Evolutionary conservation across 2,888 invertebrate genomes (phyloP).

Genomic region (Poecilus cupreus): DNA sequence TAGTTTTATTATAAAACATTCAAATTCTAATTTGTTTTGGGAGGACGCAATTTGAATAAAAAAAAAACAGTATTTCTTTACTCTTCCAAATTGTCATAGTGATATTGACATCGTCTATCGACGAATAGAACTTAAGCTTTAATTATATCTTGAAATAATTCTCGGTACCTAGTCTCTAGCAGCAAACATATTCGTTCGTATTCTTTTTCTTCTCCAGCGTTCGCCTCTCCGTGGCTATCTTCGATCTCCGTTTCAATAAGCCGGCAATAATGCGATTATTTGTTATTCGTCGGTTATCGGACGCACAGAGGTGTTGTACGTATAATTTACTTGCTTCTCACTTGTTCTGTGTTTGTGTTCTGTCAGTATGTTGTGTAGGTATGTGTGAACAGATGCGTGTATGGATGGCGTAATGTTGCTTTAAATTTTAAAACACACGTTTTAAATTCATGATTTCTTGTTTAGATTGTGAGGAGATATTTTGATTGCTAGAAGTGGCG

Average conservation of each 20-base stretch:
- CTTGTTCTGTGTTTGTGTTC: background rate
- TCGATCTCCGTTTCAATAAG: slow-evolving; percentile 20
- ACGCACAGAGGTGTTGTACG: slow-evolving; percentile 23
- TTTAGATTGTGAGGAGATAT: background rate
- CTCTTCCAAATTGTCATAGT: too few relatives aligned
- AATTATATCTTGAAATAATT: too few relatives aligned
- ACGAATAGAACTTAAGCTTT: too few relatives aligned
- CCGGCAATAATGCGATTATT: slow-evolving; percentile 33
- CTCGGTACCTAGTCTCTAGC: too few relatives aligned
- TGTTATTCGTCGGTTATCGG: slow-evolving; percentile 20
- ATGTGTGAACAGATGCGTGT: background rate
- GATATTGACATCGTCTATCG: too few relatives aligned
- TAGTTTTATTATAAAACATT: too few relatives aligned
- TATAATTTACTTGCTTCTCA: slow-evolving; percentile 31
- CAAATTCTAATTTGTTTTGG: too few relatives aligned
- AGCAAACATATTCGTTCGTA: background rate
- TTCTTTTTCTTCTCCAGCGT: background rate
- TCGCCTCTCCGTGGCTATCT: background rate
- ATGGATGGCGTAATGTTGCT: background rate
- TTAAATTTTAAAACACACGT: background rate
- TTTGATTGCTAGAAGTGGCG: background rate
- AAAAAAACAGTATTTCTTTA: too few relatives aligned
- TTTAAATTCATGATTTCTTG: background rate
- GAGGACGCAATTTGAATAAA: too few relatives aligned
- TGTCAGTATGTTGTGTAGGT: background rate